These are phyloP conservation scores for Aplysia californica DNA, from an alignment of 1,140 invertebrate genomes.

Conservation along the genomic window DNA sequence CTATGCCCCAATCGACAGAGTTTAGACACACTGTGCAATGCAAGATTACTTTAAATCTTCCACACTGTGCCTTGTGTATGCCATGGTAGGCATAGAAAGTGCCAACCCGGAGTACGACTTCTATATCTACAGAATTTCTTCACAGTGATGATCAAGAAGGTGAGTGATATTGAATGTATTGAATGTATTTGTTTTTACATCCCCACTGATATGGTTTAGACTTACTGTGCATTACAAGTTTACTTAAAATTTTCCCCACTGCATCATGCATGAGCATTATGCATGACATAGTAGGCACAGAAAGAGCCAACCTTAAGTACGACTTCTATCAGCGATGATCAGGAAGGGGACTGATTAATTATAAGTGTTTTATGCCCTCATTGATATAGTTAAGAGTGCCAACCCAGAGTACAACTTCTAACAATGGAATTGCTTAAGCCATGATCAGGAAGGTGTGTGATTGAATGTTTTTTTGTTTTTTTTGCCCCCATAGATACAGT, in stretches of 20 bases:
- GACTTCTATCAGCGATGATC: background rate
- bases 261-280: background rate
- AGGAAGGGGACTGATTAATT: too few species aligned
- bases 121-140: background rate
- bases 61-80: background rate
- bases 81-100: background rate
- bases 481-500: too few species aligned
- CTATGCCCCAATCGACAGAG: too few species aligned
- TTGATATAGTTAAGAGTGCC: too few species aligned
- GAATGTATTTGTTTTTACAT: too few species aligned
- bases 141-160: background rate
- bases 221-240: too few species aligned
- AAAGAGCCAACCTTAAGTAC: background rate
- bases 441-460: background rate
- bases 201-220: too few species aligned
- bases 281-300: background rate
- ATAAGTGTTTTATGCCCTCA: too few species aligned
- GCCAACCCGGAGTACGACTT: background rate
- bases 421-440: background rate
- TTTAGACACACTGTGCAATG: too few species aligned
- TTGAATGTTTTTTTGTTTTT: too few species aligned
- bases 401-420: background rate
- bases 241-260: background rate
- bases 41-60: background rate
- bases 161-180: too few species aligned